Evolutionary conservation across 2,797 vertebrate species (phyloP), one percentile per base, ranked within the genome.

Genomic region (Emys orbicularis): DNA sequence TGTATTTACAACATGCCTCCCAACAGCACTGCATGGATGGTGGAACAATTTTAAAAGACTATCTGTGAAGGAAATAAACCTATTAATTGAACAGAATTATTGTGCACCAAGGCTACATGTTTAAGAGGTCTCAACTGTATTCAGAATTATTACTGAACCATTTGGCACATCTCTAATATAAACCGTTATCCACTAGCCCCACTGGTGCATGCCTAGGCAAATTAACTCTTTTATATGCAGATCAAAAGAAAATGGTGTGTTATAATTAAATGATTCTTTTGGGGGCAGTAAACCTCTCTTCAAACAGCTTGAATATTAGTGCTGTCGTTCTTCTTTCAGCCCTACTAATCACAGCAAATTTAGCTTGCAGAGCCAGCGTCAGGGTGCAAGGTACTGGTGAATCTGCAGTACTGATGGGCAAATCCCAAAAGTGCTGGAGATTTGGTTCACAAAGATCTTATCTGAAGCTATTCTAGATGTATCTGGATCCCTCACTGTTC

Each of bases 191-290:
- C 96, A 89, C 94, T 97, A 96, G 93, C 93, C 96, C 92, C 97
- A 94, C 90, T 92, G 96, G 97, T 95, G 91, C 85, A 65, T 79
- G 92, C 94, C 97, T 97, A 97, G 93, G 96, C 96, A 97, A 97
- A 97, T 97, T 97, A 96, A 97, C 97, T 97, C 95, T 96, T 97
- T 96, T 97, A 97, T 95, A 96, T 93, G 96, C 96, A 97, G 97
- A 96, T 94, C 94, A 96, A 93, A 96, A 97, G 96, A 97, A 97
- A 97, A 97, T 96, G 97, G 94, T 95, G 93, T 97, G 96, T 96
- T 97, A 96, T 96, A 97, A 97, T 97, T 97, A 96, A 97, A 96
- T 92, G 10, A 96, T 97, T 97, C 97, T 97, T 97, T 90, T 25
- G 96, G 96, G 97, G 94, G 92, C 94, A 96, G 94, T 97, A 97